A percentile compares a stretch with the other conserved stretches of the same genome.
Evolutionary conservation across 2,888 invertebrate genomes (phyloP).

Genomic region (Nasonovia ribisnigri): DNA sequence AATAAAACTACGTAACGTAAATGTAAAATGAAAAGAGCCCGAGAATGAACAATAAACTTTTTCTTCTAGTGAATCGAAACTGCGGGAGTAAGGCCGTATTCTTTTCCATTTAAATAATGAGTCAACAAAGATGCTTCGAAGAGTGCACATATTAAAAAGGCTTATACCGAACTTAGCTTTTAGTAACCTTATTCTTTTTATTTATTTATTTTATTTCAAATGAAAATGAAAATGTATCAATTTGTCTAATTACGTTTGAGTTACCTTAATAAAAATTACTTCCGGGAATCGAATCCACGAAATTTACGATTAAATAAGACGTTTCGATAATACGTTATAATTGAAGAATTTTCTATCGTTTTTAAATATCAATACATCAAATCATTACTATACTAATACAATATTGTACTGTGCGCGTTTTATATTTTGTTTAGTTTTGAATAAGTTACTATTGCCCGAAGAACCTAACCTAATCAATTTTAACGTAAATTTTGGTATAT

Average conservation of each 20-base stretch:
- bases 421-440: not conserved
- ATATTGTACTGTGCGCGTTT: not conserved
- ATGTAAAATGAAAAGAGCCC: conserved; percentile 53
- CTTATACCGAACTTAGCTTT: conserved; percentile 37
- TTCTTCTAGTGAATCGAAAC: conserved; percentile 50
- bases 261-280: not conserved
- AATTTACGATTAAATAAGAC: not conserved
- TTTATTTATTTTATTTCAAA: conserved; percentile 28
- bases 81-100: conserved; percentile 1
- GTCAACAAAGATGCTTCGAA: conserved; percentile 42
- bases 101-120: conserved; percentile 62
- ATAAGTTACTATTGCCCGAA: not conserved
- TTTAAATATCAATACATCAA: not conserved
- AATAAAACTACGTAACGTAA: conserved; percentile 55
- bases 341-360: not conserved
- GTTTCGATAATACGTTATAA: not conserved
- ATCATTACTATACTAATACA: not conserved
- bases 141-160: conserved; percentile 49
- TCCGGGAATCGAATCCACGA: not conserved
- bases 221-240: conserved; percentile 21
- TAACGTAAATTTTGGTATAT: not conserved
- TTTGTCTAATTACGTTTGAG: conserved; percentile 14
- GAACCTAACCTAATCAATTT: not conserved
- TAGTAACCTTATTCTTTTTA: conserved; percentile 27
- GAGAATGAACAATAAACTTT: conserved; percentile 51